phyloP scores from a whole-genome alignment of 30 jellyfish, hydroid and myxozoan genomes.

The Aurelia aurita complex sp. Pacific region DNA sequence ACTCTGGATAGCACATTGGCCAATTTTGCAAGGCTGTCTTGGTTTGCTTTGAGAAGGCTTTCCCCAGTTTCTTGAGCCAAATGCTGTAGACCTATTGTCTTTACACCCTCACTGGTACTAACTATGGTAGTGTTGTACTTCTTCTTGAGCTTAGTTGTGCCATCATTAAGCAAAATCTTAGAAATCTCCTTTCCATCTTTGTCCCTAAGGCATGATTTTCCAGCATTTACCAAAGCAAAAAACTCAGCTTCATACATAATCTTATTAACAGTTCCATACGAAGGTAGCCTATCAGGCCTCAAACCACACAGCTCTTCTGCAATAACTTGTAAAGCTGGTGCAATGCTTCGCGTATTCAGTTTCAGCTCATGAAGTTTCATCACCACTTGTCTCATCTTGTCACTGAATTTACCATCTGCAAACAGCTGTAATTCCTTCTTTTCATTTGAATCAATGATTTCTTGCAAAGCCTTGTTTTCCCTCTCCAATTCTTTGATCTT shows the following conservation, averaged over 20 bases:
- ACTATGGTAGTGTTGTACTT: constrained; percentile 11
- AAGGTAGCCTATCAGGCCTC: constrained; percentile 3
- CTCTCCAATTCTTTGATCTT: constrained; percentile 11
- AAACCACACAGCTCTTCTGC: too few relatives aligned
- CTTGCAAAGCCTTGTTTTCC: constrained; percentile 12
- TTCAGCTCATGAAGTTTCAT: constrained; percentile 32
- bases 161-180: constrained; percentile 5
- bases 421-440: background rate
- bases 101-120: constrained; percentile 23
- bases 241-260: constrained; percentile 27
- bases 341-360: constrained; percentile 23
- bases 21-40: background rate
- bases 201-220: constrained; percentile 11
- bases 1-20: background rate
- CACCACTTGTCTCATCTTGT: constrained; percentile 7
- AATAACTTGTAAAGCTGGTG: constrained; percentile 1
- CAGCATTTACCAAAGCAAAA: constrained; percentile 26
- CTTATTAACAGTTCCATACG: constrained; percentile 24
- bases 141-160: constrained; percentile 9
- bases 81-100: constrained; percentile 18
- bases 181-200: background rate
- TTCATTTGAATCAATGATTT: constrained; percentile 6
- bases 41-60: background rate
- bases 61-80: constrained; percentile 6
- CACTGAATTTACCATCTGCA: constrained; percentile 22